Conservation (phyloP, 2,888 invertebrate genomes). For the Lepidocyrtoides sp. region DNA sequence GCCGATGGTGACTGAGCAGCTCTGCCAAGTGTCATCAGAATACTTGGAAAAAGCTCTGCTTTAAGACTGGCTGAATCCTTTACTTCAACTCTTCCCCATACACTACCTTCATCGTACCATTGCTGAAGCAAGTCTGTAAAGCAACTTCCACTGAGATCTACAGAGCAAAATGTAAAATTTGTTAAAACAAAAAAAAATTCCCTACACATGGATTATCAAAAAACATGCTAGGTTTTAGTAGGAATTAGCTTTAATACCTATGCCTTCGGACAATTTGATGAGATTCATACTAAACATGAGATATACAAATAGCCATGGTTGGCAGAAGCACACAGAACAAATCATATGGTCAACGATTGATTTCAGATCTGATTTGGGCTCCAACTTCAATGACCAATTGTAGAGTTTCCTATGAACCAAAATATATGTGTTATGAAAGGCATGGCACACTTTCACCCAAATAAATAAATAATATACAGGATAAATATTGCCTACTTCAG, state of each 20-base stretch:
- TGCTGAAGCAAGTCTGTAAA: constrained; percentile 75
- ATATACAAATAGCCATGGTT: constrained; percentile 92
- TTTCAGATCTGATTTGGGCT: constrained; percentile 92
- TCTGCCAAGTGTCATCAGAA: constrained; percentile 92
- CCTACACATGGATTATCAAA: not conserved
- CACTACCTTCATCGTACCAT: constrained; percentile 83
- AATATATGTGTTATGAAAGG: too few species aligned
- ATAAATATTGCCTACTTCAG: constrained; percentile 89
- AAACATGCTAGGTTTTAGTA: too few species aligned
- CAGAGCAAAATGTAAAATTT: not conserved
- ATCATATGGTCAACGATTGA: constrained; percentile 94
- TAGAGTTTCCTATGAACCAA: constrained; percentile 89
- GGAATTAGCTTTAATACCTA: too few species aligned
- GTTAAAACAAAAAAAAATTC: too few species aligned
- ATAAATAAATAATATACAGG: not conserved
- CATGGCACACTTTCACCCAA: not conserved
- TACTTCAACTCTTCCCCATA: constrained; percentile 88
- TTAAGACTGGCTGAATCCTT: constrained; percentile 88
- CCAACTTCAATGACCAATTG: constrained; percentile 92
- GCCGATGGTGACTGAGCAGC: constrained; percentile 94
- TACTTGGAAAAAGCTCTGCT: constrained; percentile 88
- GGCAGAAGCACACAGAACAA: constrained; percentile 95
- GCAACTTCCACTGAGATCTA: constrained; percentile 68
- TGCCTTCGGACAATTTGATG: constrained; percentile 81
- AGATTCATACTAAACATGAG: constrained; percentile 91